phyloP scores from a whole-genome alignment of 2,888 invertebrate species.

The Epiblema foenella region DNA sequence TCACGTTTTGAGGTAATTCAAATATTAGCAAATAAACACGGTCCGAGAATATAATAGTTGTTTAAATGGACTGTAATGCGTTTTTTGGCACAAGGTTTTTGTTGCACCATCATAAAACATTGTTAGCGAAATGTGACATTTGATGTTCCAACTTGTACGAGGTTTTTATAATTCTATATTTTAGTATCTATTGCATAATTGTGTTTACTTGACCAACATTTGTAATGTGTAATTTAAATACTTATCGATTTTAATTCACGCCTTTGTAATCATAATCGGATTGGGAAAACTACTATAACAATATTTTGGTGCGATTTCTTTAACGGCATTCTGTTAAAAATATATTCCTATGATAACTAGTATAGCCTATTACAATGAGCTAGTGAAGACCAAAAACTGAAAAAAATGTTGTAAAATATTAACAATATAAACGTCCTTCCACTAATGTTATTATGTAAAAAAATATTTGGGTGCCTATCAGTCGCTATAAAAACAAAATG shows the following conservation, averaged over 20 bases:
- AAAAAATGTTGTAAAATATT: no score
- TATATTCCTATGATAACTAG: no score
- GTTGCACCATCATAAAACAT: constrained; percentile 31
- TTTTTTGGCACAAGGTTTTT: constrained; percentile 38
- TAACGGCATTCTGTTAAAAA: no score
- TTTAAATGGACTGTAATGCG: constrained; percentile 34
- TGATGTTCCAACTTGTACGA: background rate
- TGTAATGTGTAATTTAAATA: background rate
- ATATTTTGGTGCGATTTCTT: background rate
- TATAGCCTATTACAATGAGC: no score
- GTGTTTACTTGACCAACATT: background rate
- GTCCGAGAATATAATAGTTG: constrained; percentile 19
- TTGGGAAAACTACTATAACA: background rate
- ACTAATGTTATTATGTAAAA: no score
- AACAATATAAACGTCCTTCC: no score
- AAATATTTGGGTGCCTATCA: no score
- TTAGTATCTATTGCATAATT: background rate
- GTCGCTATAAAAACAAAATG: no score
- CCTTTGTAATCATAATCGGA: background rate
- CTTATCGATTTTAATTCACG: background rate
- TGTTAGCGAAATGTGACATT: constrained; percentile 20
- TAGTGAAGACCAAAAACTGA: no score
- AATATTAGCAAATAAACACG: constrained; percentile 27
- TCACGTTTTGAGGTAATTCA: constrained; percentile 28
- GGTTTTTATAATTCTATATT: background rate